These are phyloP conservation scores for Argyrosomus japonicus DNA, from an alignment of 2,113 vertebrate genomes.

Conservation along the genomic window DNA sequence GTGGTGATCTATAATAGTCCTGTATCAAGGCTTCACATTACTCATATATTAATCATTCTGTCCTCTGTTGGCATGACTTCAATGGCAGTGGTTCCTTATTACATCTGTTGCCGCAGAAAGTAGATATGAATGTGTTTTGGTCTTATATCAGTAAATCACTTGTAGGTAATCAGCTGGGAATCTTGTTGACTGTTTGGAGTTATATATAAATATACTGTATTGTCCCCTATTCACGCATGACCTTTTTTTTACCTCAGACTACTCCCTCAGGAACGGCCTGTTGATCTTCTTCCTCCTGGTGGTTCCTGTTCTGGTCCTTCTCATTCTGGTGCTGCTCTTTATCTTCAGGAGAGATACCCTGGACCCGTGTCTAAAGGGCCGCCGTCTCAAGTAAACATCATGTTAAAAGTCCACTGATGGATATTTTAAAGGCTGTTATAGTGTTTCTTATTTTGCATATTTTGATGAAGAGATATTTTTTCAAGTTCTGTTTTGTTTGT, in stretches of 20 bases:
- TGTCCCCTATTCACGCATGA: background rate
- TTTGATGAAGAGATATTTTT: background rate
- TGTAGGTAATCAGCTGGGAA: background rate
- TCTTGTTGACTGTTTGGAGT: background rate
- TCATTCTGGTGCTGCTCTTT: constrained; percentile 78
- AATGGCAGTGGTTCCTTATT: background rate
- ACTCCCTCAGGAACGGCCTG: constrained; percentile 89
- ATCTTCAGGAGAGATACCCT: constrained; percentile 77
- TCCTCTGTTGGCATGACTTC: background rate
- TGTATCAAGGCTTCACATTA: constrained; percentile 12
- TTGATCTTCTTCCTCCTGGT: constrained; percentile 91
- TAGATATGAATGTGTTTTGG: background rate
- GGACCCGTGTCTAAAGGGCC: constrained; percentile 57
- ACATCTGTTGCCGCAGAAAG: background rate
- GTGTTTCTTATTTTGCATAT: background rate
- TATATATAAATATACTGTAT: background rate
- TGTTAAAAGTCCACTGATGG: background rate
- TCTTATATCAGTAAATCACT: background rate
- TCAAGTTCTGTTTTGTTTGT: background rate
- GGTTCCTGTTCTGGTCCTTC: constrained; percentile 79
- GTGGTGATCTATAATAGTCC: background rate
- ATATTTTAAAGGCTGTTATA: background rate
- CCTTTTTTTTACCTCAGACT: constrained; percentile 75
- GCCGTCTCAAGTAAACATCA: constrained; percentile 46
- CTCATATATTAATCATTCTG: constrained; percentile 14